Conservation (phyloP, 2,113 vertebrate species). For the Spermophilus dauricus region DNA sequence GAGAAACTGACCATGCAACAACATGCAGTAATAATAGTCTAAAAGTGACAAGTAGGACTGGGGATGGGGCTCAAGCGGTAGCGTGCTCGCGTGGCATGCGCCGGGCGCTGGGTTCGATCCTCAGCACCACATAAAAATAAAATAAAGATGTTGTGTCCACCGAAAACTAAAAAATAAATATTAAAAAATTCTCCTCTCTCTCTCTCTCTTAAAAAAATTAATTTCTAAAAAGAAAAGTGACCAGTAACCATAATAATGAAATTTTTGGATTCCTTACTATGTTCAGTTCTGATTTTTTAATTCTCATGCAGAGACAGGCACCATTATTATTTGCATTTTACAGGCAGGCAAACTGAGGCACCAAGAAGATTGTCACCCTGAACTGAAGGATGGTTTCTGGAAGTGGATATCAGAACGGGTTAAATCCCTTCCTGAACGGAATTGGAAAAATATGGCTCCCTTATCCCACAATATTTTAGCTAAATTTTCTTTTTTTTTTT, state of each 20-base stretch:
- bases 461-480: neutral
- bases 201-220: too few species aligned
- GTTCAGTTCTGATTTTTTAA: neutral
- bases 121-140: too few species aligned
- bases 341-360: neutral
- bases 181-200: too few species aligned
- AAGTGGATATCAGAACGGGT: neutral
- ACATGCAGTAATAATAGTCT: neutral
- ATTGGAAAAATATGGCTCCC: neutral
- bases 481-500: constrained; percentile 40
- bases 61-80: too few species aligned
- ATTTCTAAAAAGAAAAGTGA: too few species aligned
- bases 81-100: too few species aligned
- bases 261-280: neutral
- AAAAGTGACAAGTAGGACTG: neutral
- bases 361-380: neutral
- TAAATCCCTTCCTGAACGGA: constrained; percentile 36
- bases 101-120: too few species aligned
- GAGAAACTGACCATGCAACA: neutral
- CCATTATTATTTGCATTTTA: neutral
- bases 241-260: neutral
- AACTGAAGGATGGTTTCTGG: neutral
- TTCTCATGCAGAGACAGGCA: neutral
- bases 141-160: too few species aligned
- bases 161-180: too few species aligned